Percentiles rank a stretch among this genome's conserved stretches.
Evolutionary conservation across 2,888 invertebrate species (phyloP).

Genomic region (Venusia cambrica): DNA sequence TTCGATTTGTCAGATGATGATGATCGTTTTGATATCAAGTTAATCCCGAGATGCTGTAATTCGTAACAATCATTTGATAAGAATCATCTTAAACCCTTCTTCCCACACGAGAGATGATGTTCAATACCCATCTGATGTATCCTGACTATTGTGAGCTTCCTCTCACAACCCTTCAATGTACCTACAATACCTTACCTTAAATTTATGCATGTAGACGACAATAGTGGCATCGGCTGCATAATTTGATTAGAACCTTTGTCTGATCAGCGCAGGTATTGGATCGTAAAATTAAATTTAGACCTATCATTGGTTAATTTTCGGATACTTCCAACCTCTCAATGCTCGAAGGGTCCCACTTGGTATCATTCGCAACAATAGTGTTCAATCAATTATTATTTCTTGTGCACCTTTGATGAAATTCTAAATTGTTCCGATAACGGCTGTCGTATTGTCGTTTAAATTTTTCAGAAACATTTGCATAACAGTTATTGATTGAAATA

Average conservation of each 20-base stretch:
- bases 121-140: conserved; percentile 66
- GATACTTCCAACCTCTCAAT: conserved; percentile 68
- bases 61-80: conserved; percentile 79
- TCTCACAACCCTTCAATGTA: conserved; percentile 62
- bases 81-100: conserved; percentile 74
- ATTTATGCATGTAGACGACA: conserved; percentile 75
- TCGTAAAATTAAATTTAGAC: conserved; percentile 79
- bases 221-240: conserved; percentile 76
- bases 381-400: conserved; percentile 78
- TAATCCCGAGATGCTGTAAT: conserved; percentile 62
- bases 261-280: conserved; percentile 71
- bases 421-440: conserved; percentile 75
- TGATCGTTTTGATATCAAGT: too few species aligned
- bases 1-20: too few species aligned
- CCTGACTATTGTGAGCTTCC: conserved; percentile 59
- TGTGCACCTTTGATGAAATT: conserved; percentile 76
- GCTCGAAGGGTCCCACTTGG: conserved; percentile 50
- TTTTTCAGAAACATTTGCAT: conserved; percentile 66
- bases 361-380: conserved; percentile 70
- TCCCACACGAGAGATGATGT: conserved; percentile 68
- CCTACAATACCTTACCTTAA: conserved; percentile 71
- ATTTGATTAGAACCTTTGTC: conserved; percentile 79
- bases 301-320: conserved; percentile 79
- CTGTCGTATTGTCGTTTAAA: conserved; percentile 65
- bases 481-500: conserved; percentile 80